A percentile compares a stretch with the other conserved stretches of the same genome.
phyloP scores from a whole-genome alignment of 2,113 vertebrate genomes.

The Serinus canaria region DNA sequence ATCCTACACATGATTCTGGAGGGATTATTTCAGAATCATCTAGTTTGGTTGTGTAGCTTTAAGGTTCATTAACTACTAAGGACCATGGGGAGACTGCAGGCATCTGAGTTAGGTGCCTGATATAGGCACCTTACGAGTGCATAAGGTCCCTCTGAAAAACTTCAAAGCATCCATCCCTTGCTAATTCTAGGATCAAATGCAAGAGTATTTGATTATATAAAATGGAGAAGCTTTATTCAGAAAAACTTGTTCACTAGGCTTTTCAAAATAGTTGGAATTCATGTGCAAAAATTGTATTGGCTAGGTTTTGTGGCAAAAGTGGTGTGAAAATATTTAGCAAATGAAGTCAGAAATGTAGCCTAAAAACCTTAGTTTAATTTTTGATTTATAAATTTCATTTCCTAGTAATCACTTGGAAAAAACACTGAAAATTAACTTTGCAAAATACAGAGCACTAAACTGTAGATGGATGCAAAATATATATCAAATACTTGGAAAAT shows the following conservation, averaged over 20 bases:
- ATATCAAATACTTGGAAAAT: conserved; percentile 31
- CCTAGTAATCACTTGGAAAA: conserved; percentile 16
- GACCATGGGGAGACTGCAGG: rapidly evolving
- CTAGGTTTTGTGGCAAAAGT: not conserved
- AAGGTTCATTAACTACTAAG: not conserved
- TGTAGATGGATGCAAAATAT: not conserved
- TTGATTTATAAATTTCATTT: not conserved
- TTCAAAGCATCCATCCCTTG: not conserved
- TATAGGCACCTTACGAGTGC: not conserved
- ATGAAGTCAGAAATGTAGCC: not conserved
- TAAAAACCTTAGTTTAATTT: not conserved
- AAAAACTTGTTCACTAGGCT: not conserved
- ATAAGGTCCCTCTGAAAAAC: not conserved
- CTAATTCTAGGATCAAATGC: not conserved
- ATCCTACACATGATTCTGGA: not conserved
- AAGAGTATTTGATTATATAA: not conserved
- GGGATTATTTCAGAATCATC: not conserved
- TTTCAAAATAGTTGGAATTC: not conserved
- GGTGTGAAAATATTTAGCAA: not conserved
- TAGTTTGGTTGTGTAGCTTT: not conserved
- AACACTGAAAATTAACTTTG: conserved; percentile 24
- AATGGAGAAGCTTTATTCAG: not conserved
- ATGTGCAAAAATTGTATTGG: not conserved
- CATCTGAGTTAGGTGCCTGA: not conserved
- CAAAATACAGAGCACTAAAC: not conserved